A percentile compares a stretch with the other conserved stretches of the same genome.
Conservation (phyloP, 2,888 invertebrate species). For the Drosophila birchii region DNA sequence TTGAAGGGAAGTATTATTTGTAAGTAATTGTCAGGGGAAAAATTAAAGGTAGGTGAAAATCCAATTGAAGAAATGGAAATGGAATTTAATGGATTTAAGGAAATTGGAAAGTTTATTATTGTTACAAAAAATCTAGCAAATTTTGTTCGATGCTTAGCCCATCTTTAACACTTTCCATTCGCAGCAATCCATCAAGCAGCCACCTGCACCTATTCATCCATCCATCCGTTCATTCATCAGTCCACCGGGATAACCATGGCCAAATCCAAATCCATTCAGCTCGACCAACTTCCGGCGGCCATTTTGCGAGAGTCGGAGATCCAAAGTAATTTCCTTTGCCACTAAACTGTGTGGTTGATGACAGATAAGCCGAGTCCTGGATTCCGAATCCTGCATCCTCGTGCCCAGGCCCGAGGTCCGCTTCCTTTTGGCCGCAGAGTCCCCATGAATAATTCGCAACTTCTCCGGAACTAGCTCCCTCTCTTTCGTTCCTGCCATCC, state of each 20-base stretch:
- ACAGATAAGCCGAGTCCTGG: constrained; percentile 62
- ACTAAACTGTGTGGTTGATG: constrained; percentile 78
- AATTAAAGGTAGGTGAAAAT: too few species aligned
- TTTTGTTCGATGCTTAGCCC: background rate
- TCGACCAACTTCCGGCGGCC: constrained; percentile 53
- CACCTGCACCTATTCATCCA: constrained; percentile 12
- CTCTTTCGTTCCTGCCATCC: background rate
- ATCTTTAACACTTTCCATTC: constrained; percentile 7
- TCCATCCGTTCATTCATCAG: constrained; percentile 12
- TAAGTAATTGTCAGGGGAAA: background rate
- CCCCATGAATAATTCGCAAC: constrained; percentile 71
- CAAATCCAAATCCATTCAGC: constrained; percentile 54
- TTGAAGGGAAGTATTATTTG: background rate
- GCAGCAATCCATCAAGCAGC: constrained; percentile 6
- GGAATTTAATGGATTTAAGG: background rate
- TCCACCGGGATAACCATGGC: constrained; percentile 26
- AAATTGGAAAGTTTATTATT: background rate
- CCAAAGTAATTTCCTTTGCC: constrained; percentile 72
- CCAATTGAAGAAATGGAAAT: too few species aligned
- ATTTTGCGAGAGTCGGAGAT: constrained; percentile 47
- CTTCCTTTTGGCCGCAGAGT: constrained; percentile 57
- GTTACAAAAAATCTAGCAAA: too few species aligned
- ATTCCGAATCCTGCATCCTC: constrained; percentile 3
- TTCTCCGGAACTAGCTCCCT: constrained; percentile 43
- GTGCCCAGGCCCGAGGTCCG: constrained; percentile 15